Percentiles rank a stretch among this genome's conserved stretches.
Conservation (phyloP, 1,140 invertebrate species). For the Drosophila nikananu region DNA sequence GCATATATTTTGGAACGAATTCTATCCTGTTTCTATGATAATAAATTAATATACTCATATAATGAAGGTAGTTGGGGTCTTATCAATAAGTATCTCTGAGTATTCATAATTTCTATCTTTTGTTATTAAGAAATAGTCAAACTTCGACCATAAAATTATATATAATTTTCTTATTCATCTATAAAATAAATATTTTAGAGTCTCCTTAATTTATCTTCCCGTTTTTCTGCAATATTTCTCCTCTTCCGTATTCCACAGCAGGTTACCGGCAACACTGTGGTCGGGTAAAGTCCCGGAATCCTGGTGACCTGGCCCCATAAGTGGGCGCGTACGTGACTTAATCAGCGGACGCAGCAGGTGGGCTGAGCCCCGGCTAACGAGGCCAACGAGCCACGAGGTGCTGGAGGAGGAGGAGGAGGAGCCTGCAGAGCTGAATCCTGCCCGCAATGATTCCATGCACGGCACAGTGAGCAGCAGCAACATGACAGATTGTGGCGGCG, state of each 20-base stretch:
- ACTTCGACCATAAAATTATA: not conserved
- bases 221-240: not conserved
- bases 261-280: conserved; percentile 10
- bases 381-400: conserved; percentile 18
- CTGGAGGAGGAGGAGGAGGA: not conserved
- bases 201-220: not conserved
- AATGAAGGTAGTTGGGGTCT: no score
- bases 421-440: conserved; percentile 4
- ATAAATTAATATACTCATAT: not conserved
- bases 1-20: not conserved
- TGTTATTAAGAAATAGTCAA: not conserved
- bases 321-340: conserved; percentile 73
- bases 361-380: conserved; percentile 28
- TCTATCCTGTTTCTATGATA: no score
- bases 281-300: conserved; percentile 10
- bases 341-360: conserved; percentile 62
- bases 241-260: not conserved
- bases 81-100: no score
- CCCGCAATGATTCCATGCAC: conserved; percentile 57
- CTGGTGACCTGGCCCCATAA: conserved; percentile 25
- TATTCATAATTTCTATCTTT: not conserved
- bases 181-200: not conserved
- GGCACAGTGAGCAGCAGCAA: conserved; percentile 44
- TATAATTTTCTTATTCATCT: accelerated
- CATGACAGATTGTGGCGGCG: conserved; percentile 76